Evolutionary conservation across 2,113 vertebrate genomes (phyloP).

Genomic region (Calidris pygmaea): DNA sequence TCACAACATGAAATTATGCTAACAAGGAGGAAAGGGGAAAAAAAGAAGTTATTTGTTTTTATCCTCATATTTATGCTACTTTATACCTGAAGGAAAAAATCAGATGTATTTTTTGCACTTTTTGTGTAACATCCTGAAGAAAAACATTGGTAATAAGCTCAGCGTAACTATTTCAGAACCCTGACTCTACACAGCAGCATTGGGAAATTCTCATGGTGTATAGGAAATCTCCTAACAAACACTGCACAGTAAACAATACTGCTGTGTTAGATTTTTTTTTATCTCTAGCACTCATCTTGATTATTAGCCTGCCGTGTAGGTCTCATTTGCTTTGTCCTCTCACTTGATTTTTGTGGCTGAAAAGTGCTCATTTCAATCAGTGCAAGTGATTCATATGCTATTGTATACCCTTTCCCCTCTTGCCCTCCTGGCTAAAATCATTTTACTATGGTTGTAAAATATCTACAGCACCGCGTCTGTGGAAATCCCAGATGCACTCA

Average conservation of each 20-base stretch:
- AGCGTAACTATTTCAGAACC: neutral
- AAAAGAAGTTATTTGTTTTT: neutral
- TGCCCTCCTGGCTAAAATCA: neutral
- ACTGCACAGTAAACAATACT: neutral
- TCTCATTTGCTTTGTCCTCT: neutral
- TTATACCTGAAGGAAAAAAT: neutral
- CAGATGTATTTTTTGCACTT: neutral
- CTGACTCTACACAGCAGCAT: neutral
- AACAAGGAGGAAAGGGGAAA: neutral
- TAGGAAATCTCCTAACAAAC: neutral
- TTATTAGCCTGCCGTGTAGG: neutral
- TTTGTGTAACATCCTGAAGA: neutral
- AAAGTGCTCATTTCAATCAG: neutral
- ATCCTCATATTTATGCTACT: neutral
- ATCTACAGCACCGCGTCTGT: neutral
- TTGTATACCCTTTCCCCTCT: neutral
- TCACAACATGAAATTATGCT: neutral
- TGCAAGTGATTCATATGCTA: fast-evolving
- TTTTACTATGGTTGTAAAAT: neutral
- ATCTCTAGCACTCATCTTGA: neutral
- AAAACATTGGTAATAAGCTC: neutral
- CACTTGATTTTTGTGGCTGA: neutral
- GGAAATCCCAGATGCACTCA: neutral
- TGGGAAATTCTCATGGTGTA: fast-evolving
- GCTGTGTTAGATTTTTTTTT: neutral